Percentiles rank a stretch among this genome's conserved stretches.
These are phyloP conservation scores for Solenopsis fugax DNA, from an alignment of 1,140 invertebrate species.

Conservation along the genomic window DNA sequence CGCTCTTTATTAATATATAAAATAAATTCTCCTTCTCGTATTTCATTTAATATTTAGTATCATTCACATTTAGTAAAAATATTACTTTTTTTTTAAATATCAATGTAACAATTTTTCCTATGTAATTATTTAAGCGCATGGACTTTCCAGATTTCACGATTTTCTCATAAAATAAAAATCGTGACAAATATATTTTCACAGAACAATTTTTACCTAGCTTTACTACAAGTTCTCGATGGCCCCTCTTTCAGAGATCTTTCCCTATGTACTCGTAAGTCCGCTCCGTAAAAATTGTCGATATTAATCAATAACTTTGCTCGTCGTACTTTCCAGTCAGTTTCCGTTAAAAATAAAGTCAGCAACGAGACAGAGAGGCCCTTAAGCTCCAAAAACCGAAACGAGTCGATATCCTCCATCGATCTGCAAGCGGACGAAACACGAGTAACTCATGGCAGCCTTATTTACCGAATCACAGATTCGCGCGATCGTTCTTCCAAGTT, in stretches of 20 bases:
- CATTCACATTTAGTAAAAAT: not conserved
- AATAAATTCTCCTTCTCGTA: not conserved
- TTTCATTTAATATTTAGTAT: not conserved
- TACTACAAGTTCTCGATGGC: not conserved
- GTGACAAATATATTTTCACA: not conserved
- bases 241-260: not conserved
- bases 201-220: slow-evolving; percentile 7
- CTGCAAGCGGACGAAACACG: slow-evolving; percentile 57
- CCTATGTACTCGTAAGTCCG: not conserved
- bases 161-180: not conserved
- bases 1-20: not conserved
- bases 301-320: slow-evolving; percentile 16
- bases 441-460: slow-evolving; percentile 44
- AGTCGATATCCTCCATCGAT: slow-evolving; percentile 57
- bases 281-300: slow-evolving; percentile 32
- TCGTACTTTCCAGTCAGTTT: slow-evolving; percentile 50
- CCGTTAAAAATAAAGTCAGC: slow-evolving; percentile 38
- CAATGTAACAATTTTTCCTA: not conserved
- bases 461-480: slow-evolving; percentile 69
- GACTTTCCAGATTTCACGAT: not conserved
- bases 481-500: slow-evolving; percentile 70
- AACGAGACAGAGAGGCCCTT: not conserved
- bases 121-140: not conserved
- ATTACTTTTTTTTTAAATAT: not conserved
- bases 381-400: slow-evolving; percentile 22